A percentile compares a stretch with the other conserved stretches of the same genome.
These are phyloP conservation scores for Hemistola chrysoprasaria DNA, from an alignment of 2,888 invertebrate genomes.

Conservation along the genomic window DNA sequence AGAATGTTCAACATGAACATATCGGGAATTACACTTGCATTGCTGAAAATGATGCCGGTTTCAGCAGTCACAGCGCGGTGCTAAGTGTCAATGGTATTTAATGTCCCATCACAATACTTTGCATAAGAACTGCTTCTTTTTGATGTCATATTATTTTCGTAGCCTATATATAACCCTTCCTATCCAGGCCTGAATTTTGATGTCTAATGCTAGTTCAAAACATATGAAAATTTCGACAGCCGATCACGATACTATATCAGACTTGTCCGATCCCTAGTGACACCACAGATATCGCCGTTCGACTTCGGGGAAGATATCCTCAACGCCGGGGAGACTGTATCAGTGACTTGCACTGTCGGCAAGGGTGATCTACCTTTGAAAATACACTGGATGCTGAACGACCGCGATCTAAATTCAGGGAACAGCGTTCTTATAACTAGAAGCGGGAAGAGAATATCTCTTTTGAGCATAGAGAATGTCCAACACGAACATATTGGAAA, in stretches of 20 bases:
- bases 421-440: constrained; percentile 30
- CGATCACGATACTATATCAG: not conserved
- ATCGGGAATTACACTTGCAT: constrained; percentile 84
- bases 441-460: constrained; percentile 58
- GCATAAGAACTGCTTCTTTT: constrained; percentile 18
- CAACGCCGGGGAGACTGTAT: constrained; percentile 88
- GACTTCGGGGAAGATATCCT: constrained; percentile 87
- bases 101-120: constrained; percentile 5
- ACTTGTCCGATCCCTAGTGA: constrained; percentile 64
- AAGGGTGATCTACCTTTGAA: constrained; percentile 87
- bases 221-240: no score
- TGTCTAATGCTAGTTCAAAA: no score
- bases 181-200: no score
- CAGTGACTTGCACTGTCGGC: constrained; percentile 86
- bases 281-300: constrained; percentile 87
- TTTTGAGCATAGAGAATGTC: constrained; percentile 82
- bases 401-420: constrained; percentile 63
- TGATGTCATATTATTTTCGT: not conserved
- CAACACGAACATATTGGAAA: constrained; percentile 82
- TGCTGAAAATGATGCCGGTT: constrained; percentile 84
- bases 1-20: constrained; percentile 80
- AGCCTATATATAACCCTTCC: not conserved
- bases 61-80: constrained; percentile 82
- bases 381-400: constrained; percentile 87
- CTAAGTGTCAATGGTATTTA: constrained; percentile 85